phyloP scores from a whole-genome alignment of 1,140 invertebrate species.

The Orussus abietinus region DNA sequence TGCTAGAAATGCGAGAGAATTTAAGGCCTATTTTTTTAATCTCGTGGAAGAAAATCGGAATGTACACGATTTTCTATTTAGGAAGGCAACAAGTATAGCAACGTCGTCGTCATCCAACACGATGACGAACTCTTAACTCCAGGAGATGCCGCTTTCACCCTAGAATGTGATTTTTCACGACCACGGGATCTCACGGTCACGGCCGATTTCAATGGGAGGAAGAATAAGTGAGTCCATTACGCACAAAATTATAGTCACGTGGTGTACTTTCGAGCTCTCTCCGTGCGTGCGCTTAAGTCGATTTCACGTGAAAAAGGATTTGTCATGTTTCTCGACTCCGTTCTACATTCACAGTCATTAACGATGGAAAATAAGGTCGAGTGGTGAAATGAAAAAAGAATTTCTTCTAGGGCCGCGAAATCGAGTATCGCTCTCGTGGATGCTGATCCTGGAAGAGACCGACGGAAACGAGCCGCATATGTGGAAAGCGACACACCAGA shows the following conservation, averaged over 20 bases:
- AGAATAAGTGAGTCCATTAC: slow-evolving; percentile 37
- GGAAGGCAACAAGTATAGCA: slow-evolving; percentile 55
- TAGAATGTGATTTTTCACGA: slow-evolving; percentile 60
- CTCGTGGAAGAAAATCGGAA: no score
- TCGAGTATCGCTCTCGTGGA: slow-evolving; percentile 33
- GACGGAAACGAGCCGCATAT: slow-evolving; percentile 23
- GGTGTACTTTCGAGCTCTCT: no score
- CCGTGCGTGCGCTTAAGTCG: no score
- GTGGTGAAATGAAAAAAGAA: no score
- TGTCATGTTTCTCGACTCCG: neutral
- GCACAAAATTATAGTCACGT: neutral
- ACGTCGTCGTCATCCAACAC: slow-evolving; percentile 59
- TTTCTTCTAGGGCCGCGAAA: slow-evolving; percentile 14
- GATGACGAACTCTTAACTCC: slow-evolving; percentile 63
- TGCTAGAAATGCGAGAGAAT: no score
- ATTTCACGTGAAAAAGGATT: slow-evolving; percentile 11
- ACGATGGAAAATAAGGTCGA: no score
- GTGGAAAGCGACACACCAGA: slow-evolving; percentile 24
- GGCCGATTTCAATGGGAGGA: slow-evolving; percentile 48
- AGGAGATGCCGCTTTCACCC: slow-evolving; percentile 60
- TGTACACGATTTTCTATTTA: slow-evolving; percentile 27
- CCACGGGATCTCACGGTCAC: slow-evolving; percentile 52
- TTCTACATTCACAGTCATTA: no score
- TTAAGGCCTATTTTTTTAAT: no score
- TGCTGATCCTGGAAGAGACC: slow-evolving; percentile 31